phyloP scores from a whole-genome alignment of 2,888 invertebrate genomes.

The Ectobius pallidus region DNA sequence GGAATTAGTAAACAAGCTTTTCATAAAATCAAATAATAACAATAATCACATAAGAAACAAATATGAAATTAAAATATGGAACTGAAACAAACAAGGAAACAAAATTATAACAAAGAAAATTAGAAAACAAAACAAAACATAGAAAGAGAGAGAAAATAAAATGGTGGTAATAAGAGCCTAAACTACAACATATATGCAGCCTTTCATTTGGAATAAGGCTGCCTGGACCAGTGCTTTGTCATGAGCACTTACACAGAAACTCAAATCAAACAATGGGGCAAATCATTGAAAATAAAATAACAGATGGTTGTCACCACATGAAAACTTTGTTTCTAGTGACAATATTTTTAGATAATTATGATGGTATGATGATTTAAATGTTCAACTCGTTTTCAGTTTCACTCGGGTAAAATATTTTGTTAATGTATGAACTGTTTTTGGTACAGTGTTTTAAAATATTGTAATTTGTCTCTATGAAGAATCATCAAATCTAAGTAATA shows the following conservation, averaged over 20 bases:
- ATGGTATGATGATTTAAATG: too few species aligned
- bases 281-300: too few species aligned
- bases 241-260: background rate
- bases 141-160: background rate
- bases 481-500: too few species aligned
- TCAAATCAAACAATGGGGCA: constrained; percentile 10
- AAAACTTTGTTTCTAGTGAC: too few species aligned
- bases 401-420: too few species aligned
- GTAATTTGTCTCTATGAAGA: too few species aligned
- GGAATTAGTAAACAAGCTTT: constrained; percentile 14
- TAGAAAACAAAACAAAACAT: constrained; percentile 40
- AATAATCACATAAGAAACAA: constrained; percentile 44
- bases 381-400: too few species aligned
- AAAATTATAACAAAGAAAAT: constrained; percentile 39
- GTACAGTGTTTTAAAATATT: too few species aligned
- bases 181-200: constrained; percentile 27
- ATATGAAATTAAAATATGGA: constrained; percentile 39
- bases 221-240: constrained; percentile 5
- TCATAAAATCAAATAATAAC: constrained; percentile 42
- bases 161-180: constrained; percentile 14
- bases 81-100: constrained; percentile 35
- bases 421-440: too few species aligned
- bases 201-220: background rate
- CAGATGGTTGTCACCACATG: too few species aligned
- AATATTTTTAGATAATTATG: too few species aligned